Evolutionary conservation across 2,888 invertebrate genomes (phyloP).

Genomic region (Isoperla grammatica): DNA sequence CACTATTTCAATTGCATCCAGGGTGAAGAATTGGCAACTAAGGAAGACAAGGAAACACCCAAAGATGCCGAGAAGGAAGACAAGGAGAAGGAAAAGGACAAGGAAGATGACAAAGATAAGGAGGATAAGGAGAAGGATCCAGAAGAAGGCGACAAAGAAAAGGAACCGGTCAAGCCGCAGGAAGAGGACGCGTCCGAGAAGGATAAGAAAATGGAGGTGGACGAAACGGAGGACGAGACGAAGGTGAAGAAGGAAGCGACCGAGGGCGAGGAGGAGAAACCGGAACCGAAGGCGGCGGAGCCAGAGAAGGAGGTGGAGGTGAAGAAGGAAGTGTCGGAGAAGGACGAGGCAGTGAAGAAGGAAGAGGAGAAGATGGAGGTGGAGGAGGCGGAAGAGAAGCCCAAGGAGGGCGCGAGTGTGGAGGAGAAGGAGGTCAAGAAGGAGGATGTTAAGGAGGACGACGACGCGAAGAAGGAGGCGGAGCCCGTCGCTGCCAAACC

Average conservation of each 20-base stretch:
- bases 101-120: conserved; percentile 37
- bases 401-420: no score
- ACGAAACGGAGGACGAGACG: conserved; percentile 35
- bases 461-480: conserved; percentile 38
- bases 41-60: conserved; percentile 30
- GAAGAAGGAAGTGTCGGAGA: conserved; percentile 26
- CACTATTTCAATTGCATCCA: no score
- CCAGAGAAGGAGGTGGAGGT: conserved; percentile 36
- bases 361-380: conserved; percentile 34
- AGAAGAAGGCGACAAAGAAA: conserved; percentile 33
- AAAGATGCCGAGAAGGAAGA: conserved; percentile 31
- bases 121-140: conserved; percentile 38
- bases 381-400: conserved; percentile 37
- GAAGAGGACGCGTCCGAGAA: conserved; percentile 30
- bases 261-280: conserved; percentile 28
- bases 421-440: conserved; percentile 39
- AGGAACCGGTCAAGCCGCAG: conserved; percentile 30
- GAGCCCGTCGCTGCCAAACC: conserved; percentile 2
- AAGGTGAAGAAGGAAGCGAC: conserved; percentile 32
- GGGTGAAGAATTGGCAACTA: conserved; percentile 39
- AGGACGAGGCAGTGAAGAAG: conserved; percentile 31
- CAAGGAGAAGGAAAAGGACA: conserved; percentile 22
- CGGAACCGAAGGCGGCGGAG: conserved; percentile 30
- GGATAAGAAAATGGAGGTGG: conserved; percentile 36
- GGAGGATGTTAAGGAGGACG: conserved; percentile 36